These are phyloP conservation scores for Diplosoma virens DNA, from an alignment of 23 tunicate species.

Conservation along the genomic window DNA sequence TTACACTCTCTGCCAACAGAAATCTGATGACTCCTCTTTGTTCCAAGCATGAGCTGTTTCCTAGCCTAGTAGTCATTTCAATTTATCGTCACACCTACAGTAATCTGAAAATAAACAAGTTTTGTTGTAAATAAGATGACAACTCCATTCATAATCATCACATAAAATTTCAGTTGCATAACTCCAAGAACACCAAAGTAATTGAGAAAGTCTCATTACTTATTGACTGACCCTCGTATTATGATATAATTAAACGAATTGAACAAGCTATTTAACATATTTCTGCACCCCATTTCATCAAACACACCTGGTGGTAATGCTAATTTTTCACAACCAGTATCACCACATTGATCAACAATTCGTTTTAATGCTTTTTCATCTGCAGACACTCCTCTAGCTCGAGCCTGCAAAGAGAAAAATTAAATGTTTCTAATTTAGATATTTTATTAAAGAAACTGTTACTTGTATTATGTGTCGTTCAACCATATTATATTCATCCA, in stretches of 20 bases:
- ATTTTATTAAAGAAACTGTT: not conserved
- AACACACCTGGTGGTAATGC: constrained; percentile 75
- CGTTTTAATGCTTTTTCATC: constrained; percentile 60
- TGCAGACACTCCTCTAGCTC: constrained; percentile 61
- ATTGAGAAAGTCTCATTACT: too few species aligned
- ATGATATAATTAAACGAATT: too few species aligned
- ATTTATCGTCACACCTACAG: too few species aligned
- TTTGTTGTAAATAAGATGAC: too few species aligned
- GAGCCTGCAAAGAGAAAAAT: constrained; percentile 30
- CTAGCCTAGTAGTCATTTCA: too few species aligned
- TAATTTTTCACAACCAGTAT: constrained; percentile 37
- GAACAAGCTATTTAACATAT: too few species aligned
- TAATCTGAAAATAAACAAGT: too few species aligned
- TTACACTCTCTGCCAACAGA: too few species aligned
- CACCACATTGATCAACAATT: constrained; percentile 23
- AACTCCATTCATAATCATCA: not conserved
- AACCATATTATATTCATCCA: constrained; percentile 54
- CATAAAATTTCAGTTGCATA: not conserved
- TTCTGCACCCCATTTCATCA: too few species aligned
- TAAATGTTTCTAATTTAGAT: not conserved
- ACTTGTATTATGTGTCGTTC: constrained; percentile 68
- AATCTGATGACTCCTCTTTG: too few species aligned
- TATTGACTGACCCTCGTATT: too few species aligned
- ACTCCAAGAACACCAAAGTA: not conserved
- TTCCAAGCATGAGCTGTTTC: too few species aligned